Evolutionary conservation across 2,797 vertebrate species (phyloP), one percentile per base, ranked within the genome.

Genomic region (Trachops cirrhosus): DNA sequence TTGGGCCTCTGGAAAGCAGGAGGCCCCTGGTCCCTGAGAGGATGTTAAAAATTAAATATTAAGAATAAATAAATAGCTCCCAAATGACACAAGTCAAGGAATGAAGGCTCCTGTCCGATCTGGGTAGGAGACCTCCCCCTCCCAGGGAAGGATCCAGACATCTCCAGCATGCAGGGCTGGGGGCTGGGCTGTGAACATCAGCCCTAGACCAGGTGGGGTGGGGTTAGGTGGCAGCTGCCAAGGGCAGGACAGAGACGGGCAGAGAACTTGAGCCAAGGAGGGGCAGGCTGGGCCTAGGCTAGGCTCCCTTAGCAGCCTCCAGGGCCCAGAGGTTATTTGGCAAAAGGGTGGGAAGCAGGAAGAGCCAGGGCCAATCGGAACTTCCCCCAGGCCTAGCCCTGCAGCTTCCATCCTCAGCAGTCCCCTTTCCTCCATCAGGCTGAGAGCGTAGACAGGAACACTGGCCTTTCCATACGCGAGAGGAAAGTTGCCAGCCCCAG

Each of bases 61-160:
- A 97, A 95, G 93, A 98, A 98, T 97, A 98, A 98, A 97, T 97
- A 98, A 98, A 97, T 98, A 98, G 94, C 94, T 97, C 97, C 96
- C 94, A 95, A 96, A 93, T 91, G 95, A 96, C 95, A 94, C 34
- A 11, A 94, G 92, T 95, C 95, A 96, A 96, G 93, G 93, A 97
- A 97, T 93, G 79, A 96, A 96, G 96, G 74, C 94, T 96, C 96
- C 97, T 94, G 94, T 96, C 89, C 91, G 64, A 89, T 91, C 75
- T 85, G 94, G 75, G 91, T 73, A 93, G 95, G 93, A 93, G 95
- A 89, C 92, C 79, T 75, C 92, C 73, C 54, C 57, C 89, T 91
- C 88, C 92, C 88, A 97, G 92, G 87, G 96, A 98, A 97, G 96
- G 92, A 97, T 97, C 96, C 94, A 93, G 94, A 95, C 97, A 97